Percentiles rank a stretch among this genome's conserved stretches.
Conservation (phyloP, 1,140 invertebrate species). For the Sitophilus oryzae region DNA sequence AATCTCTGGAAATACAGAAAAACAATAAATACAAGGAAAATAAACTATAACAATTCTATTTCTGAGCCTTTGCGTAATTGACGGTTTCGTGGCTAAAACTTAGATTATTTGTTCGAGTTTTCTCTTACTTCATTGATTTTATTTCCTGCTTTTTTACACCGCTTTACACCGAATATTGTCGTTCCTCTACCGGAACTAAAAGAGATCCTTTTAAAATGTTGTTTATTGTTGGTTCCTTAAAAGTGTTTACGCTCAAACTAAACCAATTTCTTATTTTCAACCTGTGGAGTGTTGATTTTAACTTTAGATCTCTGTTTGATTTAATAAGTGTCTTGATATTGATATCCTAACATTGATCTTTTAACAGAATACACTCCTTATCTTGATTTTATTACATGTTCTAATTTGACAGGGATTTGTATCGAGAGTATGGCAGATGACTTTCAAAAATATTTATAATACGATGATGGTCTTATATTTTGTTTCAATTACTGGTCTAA, state of each 20-base stretch:
- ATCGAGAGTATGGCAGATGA: no score
- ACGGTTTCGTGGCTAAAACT: neutral
- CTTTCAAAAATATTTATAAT: no score
- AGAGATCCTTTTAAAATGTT: slow-evolving; percentile 3
- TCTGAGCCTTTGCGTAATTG: no score
- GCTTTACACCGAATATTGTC: neutral
- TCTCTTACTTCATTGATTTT: slow-evolving; percentile 3
- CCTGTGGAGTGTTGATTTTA: neutral
- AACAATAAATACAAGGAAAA: no score
- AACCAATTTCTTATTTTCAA: neutral
- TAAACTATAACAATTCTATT: no score
- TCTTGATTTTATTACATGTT: no score
- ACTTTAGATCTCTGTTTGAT: neutral
- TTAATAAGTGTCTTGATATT: neutral
- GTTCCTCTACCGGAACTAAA: neutral
- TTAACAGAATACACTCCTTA: no score
- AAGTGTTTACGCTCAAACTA: neutral
- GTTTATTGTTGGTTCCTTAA: slow-evolving; percentile 2
- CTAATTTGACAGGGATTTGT: no score
- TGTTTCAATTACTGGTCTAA: no score
- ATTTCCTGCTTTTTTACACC: neutral
- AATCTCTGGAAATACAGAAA: no score
- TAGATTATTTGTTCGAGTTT: neutral
- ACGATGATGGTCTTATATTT: no score
- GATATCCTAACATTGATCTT: neutral